phyloP scores from a whole-genome alignment of 2,888 invertebrate species.

The Sminthurides aquaticus region DNA sequence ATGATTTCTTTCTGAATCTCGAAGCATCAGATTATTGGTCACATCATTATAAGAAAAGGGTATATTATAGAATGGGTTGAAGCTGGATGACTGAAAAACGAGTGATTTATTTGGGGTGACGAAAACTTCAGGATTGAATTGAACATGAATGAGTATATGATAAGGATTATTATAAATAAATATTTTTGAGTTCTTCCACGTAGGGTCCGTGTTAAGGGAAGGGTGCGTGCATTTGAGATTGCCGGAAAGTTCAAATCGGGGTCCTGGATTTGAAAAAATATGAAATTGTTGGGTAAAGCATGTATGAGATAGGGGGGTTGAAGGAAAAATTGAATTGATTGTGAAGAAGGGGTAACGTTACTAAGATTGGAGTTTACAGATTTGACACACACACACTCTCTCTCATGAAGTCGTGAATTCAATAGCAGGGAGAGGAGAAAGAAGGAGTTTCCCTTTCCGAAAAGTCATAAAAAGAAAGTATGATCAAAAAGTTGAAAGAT shows the following conservation, averaged over 20 bases:
- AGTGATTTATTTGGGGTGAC: background rate
- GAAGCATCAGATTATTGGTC: too few species aligned
- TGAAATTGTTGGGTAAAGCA: background rate
- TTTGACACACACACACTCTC: background rate
- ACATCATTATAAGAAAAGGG: too few species aligned
- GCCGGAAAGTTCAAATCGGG: background rate
- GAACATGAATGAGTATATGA: too few species aligned
- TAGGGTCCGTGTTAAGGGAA: background rate
- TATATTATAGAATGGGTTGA: too few species aligned
- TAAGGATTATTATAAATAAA: background rate
- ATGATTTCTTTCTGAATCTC: too few species aligned
- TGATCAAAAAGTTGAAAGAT: background rate
- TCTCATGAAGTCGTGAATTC: background rate
- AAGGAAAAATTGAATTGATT: background rate
- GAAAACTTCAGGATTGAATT: background rate
- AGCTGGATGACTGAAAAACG: too few species aligned
- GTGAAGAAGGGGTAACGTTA: background rate
- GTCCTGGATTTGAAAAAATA: background rate
- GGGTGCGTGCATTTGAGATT: too few species aligned
- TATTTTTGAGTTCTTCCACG: background rate
- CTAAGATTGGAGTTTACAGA: background rate
- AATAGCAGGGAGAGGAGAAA: too few species aligned
- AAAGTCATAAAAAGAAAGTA: background rate
- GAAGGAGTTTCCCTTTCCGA: background rate
- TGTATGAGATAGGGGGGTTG: background rate